These are phyloP conservation scores for Mactromeris polynyma DNA, from an alignment of 2,888 invertebrate genomes.

Conservation along the genomic window DNA sequence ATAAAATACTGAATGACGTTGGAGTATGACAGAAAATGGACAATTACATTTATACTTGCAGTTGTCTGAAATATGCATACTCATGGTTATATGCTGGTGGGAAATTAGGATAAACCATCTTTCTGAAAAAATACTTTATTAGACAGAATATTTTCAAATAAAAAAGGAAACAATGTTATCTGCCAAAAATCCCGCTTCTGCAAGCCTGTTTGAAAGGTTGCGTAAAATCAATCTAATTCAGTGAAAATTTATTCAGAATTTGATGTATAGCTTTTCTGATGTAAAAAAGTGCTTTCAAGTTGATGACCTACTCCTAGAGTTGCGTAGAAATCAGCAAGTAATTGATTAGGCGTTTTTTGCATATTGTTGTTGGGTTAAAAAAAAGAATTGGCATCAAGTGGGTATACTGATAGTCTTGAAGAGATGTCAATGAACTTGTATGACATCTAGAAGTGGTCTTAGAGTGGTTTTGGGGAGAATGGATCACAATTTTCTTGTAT, in stretches of 20 bases:
- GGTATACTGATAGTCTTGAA: neutral
- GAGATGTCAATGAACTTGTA: neutral
- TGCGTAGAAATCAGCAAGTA: neutral
- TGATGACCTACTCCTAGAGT: neutral
- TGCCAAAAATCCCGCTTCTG: neutral
- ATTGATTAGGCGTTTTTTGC: neutral
- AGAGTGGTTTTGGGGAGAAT: neutral
- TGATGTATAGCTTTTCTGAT: constrained; percentile 3
- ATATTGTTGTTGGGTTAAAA: neutral
- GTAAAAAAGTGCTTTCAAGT: neutral
- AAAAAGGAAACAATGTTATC: neutral
- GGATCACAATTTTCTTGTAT: neutral
- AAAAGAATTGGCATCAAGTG: neutral
- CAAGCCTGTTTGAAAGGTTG: neutral
- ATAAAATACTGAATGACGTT: neutral
- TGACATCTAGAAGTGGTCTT: neutral
- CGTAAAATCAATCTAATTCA: neutral
- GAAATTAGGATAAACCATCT: neutral
- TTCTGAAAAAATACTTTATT: neutral
- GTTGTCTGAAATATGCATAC: neutral
- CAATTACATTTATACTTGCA: constrained; percentile 12
- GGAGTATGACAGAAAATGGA: neutral
- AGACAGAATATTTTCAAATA: neutral
- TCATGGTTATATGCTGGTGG: neutral
- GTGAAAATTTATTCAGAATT: neutral